A percentile compares a stretch with the other conserved stretches of the same genome.
Conservation (phyloP, 2,113 vertebrate species). For the Crotalus tigris region DNA sequence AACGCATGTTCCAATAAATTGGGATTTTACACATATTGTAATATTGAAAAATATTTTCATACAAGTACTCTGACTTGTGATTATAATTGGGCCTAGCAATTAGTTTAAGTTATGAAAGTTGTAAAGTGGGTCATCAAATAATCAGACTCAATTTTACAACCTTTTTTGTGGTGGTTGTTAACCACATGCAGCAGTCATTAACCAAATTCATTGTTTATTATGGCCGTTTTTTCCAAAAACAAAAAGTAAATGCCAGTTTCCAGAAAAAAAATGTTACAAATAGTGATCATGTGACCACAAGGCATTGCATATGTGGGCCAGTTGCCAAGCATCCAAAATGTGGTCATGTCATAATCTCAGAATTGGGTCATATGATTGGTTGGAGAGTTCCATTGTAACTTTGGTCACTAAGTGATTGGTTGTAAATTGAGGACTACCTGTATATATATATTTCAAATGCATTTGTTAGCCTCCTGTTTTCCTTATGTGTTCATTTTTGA, state of each 20-base stretch:
- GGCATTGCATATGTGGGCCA: neutral
- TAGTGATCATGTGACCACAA: neutral
- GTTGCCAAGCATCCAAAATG: neutral
- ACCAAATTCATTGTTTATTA: neutral
- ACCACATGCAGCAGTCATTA: neutral
- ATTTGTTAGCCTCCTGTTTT: neutral
- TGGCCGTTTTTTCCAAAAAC: neutral
- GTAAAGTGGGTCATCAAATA: neutral
- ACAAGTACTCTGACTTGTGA: neutral
- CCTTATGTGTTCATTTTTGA: neutral
- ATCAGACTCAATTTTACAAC: neutral
- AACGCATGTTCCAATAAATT: neutral
- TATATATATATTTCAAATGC: neutral
- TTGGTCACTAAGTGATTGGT: neutral
- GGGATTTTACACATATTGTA: neutral
- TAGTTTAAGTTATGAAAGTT: neutral
- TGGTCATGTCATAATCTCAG: neutral
- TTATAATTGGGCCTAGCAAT: neutral
- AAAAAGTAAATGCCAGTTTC: neutral
- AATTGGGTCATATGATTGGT: neutral
- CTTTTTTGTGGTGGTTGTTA: neutral
- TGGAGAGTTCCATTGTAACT: neutral
- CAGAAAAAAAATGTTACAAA: neutral
- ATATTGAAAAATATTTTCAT: neutral
- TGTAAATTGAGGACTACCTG: neutral